Evolutionary conservation across 2,113 vertebrate species (phyloP).

Genomic region (Podilymbus podiceps): DNA sequence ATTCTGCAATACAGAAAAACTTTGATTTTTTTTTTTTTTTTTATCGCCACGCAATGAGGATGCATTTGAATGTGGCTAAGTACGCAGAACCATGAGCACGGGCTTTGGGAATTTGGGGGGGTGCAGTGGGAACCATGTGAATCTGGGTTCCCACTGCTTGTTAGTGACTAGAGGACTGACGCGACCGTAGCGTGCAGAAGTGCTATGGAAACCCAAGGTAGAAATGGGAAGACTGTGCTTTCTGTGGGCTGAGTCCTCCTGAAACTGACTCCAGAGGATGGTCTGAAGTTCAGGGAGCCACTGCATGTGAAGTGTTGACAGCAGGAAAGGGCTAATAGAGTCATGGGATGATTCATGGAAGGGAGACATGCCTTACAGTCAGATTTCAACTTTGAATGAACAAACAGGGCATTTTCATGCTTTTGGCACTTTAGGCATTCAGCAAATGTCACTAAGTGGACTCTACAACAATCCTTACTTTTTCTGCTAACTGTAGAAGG

Average conservation of each 20-base stretch:
- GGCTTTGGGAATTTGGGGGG: neutral
- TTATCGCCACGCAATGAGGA: neutral
- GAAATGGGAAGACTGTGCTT: neutral
- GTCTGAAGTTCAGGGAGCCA: neutral
- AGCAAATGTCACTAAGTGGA: neutral
- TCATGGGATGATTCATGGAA: neutral
- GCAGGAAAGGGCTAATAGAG: neutral
- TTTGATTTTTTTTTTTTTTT: neutral
- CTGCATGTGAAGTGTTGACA: rapidly evolving
- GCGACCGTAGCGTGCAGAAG: neutral
- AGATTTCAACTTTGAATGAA: neutral
- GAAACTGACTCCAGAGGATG: neutral
- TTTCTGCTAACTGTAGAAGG: neutral
- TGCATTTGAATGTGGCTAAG: neutral
- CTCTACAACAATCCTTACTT: too few species aligned
- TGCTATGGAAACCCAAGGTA: neutral
- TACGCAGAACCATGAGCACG: neutral
- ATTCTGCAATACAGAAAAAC: neutral
- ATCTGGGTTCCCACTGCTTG: neutral
- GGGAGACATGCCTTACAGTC: neutral
- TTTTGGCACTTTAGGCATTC: neutral
- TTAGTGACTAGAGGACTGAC: neutral
- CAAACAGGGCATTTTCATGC: neutral
- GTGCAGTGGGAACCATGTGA: neutral
- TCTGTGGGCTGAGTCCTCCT: neutral